A percentile compares a stretch with the other conserved stretches of the same genome.
Conservation (phyloP, 2,888 invertebrate genomes). For the Euspilapteryx auroguttella region DNA sequence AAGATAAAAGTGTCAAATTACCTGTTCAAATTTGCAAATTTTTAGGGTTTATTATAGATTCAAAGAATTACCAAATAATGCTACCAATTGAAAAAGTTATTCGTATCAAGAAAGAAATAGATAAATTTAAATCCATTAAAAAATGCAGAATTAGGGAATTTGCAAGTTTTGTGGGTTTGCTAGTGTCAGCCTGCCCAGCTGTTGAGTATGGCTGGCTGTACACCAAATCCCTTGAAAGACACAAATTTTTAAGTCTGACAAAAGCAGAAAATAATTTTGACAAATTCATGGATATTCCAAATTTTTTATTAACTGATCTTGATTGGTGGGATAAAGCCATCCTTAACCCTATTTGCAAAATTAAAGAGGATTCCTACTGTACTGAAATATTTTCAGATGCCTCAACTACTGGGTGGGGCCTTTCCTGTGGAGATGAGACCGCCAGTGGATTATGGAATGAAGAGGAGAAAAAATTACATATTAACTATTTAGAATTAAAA, state of each 20-base stretch:
- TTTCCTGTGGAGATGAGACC: slow-evolving; percentile 2
- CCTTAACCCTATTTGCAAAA: neutral
- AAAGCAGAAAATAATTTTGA: neutral
- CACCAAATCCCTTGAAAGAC: neutral
- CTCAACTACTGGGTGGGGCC: slow-evolving; percentile 6
- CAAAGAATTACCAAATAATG: neutral
- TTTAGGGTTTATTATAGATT: slow-evolving; percentile 1
- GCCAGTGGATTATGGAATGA: slow-evolving; percentile 3
- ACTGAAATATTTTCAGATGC: slow-evolving; percentile 4
- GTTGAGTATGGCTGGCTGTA: neutral
- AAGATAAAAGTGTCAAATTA: neutral
- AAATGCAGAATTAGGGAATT: neutral
- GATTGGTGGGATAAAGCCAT: neutral
- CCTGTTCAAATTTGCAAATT: neutral
- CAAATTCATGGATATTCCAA: slow-evolving; percentile 1
- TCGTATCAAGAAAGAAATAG: neutral
- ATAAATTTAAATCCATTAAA: neutral
- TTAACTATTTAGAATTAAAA: slow-evolving; percentile 4
- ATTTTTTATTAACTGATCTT: neutral
- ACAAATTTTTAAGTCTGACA: neutral
- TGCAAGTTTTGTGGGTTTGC: neutral
- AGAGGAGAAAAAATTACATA: slow-evolving; percentile 1
- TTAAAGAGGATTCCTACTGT: slow-evolving; percentile 1
- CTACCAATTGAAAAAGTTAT: neutral
- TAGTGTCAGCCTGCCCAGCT: neutral